Evolutionary conservation across 2,888 invertebrate species (phyloP), one percentile per base, ranked within the genome.

Genomic region (Oxyteleia sp.): DNA sequence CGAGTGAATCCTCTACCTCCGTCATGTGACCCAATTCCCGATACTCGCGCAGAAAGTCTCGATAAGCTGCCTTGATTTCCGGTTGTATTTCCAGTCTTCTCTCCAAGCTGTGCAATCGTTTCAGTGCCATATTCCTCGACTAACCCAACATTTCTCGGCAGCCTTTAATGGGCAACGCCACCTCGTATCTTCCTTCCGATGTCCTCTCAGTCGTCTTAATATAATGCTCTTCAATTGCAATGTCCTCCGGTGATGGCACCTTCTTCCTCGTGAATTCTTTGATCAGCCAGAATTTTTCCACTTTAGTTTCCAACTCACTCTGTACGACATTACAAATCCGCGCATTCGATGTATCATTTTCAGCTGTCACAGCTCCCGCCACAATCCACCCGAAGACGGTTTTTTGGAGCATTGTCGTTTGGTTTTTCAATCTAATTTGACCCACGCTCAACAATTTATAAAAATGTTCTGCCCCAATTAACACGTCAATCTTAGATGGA

Each of bases 261-360:
- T 53, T 38, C 8, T 15, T 29, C 8, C 11, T 53, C 0, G 41
- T 18, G 0, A 49, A 26, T 51, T 66, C 64, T 53, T 82, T 69
- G 8, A 79, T 68, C 47, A 68, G 53, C 81, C 78, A 82, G 41
- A 80, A 84, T 26, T 72, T 20, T 10, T 49, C 38, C 16, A 51
- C 8, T 15, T n/a, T 16, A 18, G 11, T 16, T 7, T 10, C 23
- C 11, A 38, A 13, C 4, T 2, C 8, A 4, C 10, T 20, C 15
- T n/a, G n/a, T 18, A 11, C 20, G 47, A 20, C n/a, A 49, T 20
- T 10, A 47, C 5, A 47, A n/a, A n/a, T n/a, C n/a, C n/a, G n/a
- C n/a, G n/a, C n/a, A n/a, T n/a, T n/a, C n/a, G n/a, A n/a, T n/a
- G n/a, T n/a, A n/a, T n/a, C n/a, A n/a, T n/a, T n/a, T n/a, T n/a